Percentiles rank a stretch among this genome's conserved stretches.
Evolutionary conservation across 2,888 invertebrate genomes (phyloP).

Genomic region (Poecilus cupreus): DNA sequence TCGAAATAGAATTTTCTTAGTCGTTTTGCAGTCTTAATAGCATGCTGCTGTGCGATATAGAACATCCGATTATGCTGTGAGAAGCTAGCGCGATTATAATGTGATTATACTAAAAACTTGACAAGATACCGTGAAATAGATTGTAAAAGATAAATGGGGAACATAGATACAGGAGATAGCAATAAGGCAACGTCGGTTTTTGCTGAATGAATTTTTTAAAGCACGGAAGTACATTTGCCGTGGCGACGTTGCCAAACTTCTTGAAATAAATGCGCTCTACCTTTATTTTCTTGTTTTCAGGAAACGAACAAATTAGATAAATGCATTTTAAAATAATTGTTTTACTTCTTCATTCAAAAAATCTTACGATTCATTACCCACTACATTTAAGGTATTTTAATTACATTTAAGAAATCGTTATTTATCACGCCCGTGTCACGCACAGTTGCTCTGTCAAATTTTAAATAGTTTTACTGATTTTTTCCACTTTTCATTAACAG

Average conservation of each 20-base stretch:
- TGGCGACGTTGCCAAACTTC: slow-evolving; percentile 31
- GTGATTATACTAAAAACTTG: slow-evolving; percentile 39
- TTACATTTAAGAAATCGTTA: background rate
- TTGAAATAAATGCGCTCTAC: slow-evolving; percentile 22
- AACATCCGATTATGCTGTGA: slow-evolving; percentile 14
- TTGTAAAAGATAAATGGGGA: slow-evolving; percentile 18
- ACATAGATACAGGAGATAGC: slow-evolving; percentile 39
- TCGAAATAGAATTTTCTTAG: background rate
- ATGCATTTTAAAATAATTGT: slow-evolving; percentile 36
- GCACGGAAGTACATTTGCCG: slow-evolving; percentile 25
- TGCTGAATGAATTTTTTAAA: slow-evolving; percentile 17
- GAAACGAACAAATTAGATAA: slow-evolving; percentile 20
- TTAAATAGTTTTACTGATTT: no score
- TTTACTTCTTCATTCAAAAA: background rate
- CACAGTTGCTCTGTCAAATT: no score
- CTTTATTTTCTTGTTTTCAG: slow-evolving; percentile 38
- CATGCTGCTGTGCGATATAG: background rate
- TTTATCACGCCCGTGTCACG: no score
- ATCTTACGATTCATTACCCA: background rate
- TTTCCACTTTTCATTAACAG: no score
- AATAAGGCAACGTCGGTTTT: slow-evolving; percentile 13
- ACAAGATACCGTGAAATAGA: slow-evolving; percentile 33
- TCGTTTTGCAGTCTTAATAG: slow-evolving; percentile 18
- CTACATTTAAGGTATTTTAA: background rate
- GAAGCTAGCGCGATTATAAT: slow-evolving; percentile 5